Base-by-base conservation (phyloP, 1,140 invertebrate genomes). In the Thalassaphorura encarpata region DNA sequence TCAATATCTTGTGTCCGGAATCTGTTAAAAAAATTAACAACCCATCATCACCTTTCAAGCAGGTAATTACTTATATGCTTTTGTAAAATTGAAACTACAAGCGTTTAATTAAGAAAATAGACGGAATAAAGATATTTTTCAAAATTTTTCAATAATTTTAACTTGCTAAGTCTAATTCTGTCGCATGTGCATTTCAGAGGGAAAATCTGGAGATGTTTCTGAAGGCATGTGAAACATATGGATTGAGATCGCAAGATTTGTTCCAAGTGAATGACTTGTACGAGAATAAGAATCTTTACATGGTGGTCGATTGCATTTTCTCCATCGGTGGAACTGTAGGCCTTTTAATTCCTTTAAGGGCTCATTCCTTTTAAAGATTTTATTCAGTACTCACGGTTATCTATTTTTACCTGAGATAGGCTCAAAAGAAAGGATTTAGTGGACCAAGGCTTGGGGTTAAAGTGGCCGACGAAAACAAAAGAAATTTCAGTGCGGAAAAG, bases 211-310 rank as follows among this genome's bases (percentile, higher is more conserved):
- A 81, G 63, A 74, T 79, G 66, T 82, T 83, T 69, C 66, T 83
- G 60, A 79, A 78, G 66, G 79, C 75, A 8, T 76, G 74, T 54
- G 75, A 78, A 61, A 64, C 63, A 5, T 82, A 79, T 64, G 80
- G 80, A 3, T 73, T 82, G 2, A 74, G 76, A 56, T 72, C 77
- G 42, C 70, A 71, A 58, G 52, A 56, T 40, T 69, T 80, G n/a
- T 82, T 82, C 68, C 80, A 81, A 70, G 81, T 81, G 19, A 79
- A 80, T 56, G 80, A 82, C 67, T 68, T 82, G 27, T 82, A 78
- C 67, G 80, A 82, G 68, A 75, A 77, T 60, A 79, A 79, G 62
- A 80, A 81, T 66, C 71, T 80, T 62, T 79, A 78, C 66, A 78
- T 73, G 69, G 72, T 75, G n/a, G 60, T 65, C n/a, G 63, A 65